These are phyloP conservation scores for Sphaerophoria taeniata DNA, from an alignment of 2,888 invertebrate genomes.

Conservation along the genomic window DNA sequence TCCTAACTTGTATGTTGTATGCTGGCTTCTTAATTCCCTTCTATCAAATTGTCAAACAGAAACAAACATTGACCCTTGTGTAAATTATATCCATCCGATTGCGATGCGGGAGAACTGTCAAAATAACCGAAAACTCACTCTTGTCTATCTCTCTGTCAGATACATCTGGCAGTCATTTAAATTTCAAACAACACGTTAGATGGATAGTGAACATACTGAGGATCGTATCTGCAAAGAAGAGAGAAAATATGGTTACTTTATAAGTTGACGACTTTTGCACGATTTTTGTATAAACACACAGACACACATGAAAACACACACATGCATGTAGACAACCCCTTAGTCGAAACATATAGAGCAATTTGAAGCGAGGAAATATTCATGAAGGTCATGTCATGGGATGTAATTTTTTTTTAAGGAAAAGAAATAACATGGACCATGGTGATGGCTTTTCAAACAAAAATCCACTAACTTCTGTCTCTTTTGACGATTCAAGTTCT, in stretches of 20 bases:
- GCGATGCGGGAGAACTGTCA: constrained; percentile 63
- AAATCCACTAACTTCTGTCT: constrained; percentile 41
- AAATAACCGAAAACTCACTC: neutral
- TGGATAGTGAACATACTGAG: constrained; percentile 49
- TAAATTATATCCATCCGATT: constrained; percentile 39
- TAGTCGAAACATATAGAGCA: constrained; percentile 66
- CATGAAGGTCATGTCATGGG: constrained; percentile 68
- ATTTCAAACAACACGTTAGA: constrained; percentile 54
- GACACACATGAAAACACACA: neutral
- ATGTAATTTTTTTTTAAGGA: neutral
- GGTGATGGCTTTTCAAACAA: constrained; percentile 9
- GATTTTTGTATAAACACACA: constrained; percentile 45
- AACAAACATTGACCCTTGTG: too few relatives aligned
- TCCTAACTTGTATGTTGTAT: too few relatives aligned
- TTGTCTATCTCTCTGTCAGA: too few relatives aligned
- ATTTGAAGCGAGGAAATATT: constrained; percentile 59
- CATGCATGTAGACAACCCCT: constrained; percentile 20
- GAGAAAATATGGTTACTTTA: constrained; percentile 42
- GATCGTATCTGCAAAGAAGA: constrained; percentile 68
- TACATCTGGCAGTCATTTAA: constrained; percentile 65
- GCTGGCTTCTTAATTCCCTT: too few relatives aligned
- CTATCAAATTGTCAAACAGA: too few relatives aligned
- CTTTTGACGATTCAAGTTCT: constrained; percentile 73
- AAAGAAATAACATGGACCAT: constrained; percentile 5
- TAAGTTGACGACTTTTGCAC: constrained; percentile 57